phyloP scores from a whole-genome alignment of 2,888 invertebrate genomes.

The Drosophila mettleri region DNA sequence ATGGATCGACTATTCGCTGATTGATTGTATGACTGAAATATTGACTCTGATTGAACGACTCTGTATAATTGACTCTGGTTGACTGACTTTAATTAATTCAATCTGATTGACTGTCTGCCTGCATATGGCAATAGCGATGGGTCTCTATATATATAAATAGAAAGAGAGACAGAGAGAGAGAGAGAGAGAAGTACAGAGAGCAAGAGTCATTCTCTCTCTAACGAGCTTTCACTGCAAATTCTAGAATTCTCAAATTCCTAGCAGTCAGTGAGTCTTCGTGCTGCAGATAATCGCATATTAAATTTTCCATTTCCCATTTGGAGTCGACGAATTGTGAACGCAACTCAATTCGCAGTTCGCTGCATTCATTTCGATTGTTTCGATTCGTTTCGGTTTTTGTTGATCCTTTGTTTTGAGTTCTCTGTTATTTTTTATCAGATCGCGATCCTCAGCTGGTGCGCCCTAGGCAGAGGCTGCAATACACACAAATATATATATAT shows the following conservation, averaged over 20 bases:
- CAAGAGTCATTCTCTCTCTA: neutral
- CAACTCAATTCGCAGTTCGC: slow-evolving; percentile 44
- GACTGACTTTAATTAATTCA: neutral
- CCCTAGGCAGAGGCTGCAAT: slow-evolving; percentile 25
- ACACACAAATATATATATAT: neutral
- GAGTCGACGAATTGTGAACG: slow-evolving; percentile 5
- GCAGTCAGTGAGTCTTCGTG: neutral
- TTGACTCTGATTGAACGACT: too few species aligned
- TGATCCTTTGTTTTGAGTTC: slow-evolving; percentile 28
- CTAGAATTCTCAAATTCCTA: neutral
- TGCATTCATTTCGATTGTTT: slow-evolving; percentile 54
- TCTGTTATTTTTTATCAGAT: slow-evolving; percentile 45
- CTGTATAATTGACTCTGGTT: neutral
- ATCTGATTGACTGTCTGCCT: neutral
- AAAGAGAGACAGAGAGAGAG: too few species aligned
- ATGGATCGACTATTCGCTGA: neutral
- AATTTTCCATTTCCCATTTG: slow-evolving; percentile 4
- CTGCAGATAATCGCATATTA: neutral
- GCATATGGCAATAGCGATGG: too few species aligned
- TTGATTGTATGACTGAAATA: neutral
- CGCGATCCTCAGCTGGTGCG: slow-evolving; percentile 42
- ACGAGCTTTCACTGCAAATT: neutral
- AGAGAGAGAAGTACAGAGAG: neutral
- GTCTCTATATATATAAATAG: too few species aligned
- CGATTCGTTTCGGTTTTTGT: slow-evolving; percentile 33